phyloP scores from a whole-genome alignment of 2,113 vertebrate species.

The Phrynocephalus versicolor region DNA sequence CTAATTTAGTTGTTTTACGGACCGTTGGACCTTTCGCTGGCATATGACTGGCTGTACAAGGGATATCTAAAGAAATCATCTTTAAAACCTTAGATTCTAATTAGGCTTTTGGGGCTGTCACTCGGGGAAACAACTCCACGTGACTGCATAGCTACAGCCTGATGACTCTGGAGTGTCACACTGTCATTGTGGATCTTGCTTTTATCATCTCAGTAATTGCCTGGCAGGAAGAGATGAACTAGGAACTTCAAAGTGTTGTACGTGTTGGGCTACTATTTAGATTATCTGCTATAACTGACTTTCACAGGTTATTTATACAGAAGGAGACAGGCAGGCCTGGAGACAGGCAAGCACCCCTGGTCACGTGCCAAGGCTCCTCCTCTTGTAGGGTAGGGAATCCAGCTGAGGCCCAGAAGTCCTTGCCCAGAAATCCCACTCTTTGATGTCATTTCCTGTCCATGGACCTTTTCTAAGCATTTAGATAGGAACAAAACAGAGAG shows the following conservation, averaged over 20 bases:
- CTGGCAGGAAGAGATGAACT: neutral
- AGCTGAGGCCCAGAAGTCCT: no score
- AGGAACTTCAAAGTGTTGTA: no score
- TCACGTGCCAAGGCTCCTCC: no score
- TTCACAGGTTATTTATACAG: neutral
- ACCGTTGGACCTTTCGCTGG: neutral
- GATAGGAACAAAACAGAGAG: neutral
- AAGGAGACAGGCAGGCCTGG: no score
- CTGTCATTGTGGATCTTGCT: neutral
- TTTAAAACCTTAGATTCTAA: conserved; percentile 9
- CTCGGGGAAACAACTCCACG: neutral
- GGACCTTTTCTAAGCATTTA: neutral
- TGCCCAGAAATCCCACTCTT: neutral
- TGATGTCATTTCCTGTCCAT: neutral
- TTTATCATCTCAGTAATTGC: conserved; percentile 9
- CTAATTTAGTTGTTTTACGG: conserved; percentile 27
- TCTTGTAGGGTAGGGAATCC: neutral
- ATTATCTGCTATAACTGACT: neutral
- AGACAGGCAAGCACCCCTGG: neutral
- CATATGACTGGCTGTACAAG: neutral
- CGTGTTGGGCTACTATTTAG: neutral
- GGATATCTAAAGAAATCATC: conserved; percentile 7
- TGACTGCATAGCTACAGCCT: neutral
- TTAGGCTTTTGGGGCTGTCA: conserved; percentile 10
- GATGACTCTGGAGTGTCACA: neutral